Evolutionary conservation across 1,140 invertebrate genomes (phyloP), one percentile per base, ranked within the genome.

Genomic region (Trachymyrmex septentrionalis): DNA sequence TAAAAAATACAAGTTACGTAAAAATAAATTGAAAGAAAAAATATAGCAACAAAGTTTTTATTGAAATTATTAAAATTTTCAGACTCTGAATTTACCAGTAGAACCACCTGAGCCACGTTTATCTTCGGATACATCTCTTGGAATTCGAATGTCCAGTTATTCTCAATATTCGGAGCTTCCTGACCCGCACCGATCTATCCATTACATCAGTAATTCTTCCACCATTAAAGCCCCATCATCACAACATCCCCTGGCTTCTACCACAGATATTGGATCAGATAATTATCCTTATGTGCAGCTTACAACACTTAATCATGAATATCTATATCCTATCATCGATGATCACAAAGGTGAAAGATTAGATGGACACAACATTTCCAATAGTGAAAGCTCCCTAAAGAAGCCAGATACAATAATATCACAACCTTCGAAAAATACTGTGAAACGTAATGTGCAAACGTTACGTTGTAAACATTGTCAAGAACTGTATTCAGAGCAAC

Each of bases 281-380:
- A 96, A 96, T 89, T 98, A 98, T 95, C 97, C 98, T 21, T 99
- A 99, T 93, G 98, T 99, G 61, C 98, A 98, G 92, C 96, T 99
- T 92, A 97, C 97, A 24, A 96, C 97, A 66, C 96, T 97, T 66
- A 95, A 96, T 55, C 97, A 98, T 92, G 98, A 98, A 76, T 98
- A 98, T 94, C 97, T 97, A 81, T 98, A 98, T 95, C 97, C 98
- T 2, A 96, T 97, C 85, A 96, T 98, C 84, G 97, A 97, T 55
- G 96, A 97, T 87, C 96, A 96, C 6, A 96, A 96, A 88, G 93
- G 94, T 57, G 92, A 92, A 30, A 88, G 86, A 64, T 90, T 95
- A 78, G 94, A 96, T 63, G 93, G 96, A 55, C 95, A 96, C 55
- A 96, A 96, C 85, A 96, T 96, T 14, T 66, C 76, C 27, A 78